Evolutionary conservation across 2,113 vertebrate genomes (phyloP).

Genomic region (Archilochus colubris): DNA sequence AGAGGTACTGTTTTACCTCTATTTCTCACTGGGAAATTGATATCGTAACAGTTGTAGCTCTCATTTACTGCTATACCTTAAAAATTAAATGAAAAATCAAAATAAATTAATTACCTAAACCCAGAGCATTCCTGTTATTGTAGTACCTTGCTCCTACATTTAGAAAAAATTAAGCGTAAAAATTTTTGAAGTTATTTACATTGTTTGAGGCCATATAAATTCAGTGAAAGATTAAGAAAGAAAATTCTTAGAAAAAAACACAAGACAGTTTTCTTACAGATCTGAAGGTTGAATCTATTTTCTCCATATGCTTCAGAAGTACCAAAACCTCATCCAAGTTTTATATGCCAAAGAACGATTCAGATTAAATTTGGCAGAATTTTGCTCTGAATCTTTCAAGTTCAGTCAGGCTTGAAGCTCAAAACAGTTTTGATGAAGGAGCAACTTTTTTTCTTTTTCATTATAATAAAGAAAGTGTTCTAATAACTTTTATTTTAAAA

Average conservation of each 20-base stretch:
- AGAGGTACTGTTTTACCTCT: not conserved
- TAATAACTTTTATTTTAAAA: not conserved
- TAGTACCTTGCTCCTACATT: not conserved
- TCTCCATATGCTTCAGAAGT: slow-evolving; percentile 2
- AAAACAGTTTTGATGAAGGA: not conserved
- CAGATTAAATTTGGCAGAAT: not conserved
- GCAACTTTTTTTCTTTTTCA: not conserved
- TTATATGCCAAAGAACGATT: not conserved
- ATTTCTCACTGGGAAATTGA: not conserved
- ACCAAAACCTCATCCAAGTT: slow-evolving; percentile 9
- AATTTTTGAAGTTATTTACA: not conserved
- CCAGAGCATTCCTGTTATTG: not conserved
- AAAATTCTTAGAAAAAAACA: not conserved
- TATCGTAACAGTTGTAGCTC: not conserved
- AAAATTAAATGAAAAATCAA: not conserved
- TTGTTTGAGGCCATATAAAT: not conserved
- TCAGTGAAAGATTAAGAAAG: not conserved
- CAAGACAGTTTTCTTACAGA: not conserved
- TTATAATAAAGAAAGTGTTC: not conserved
- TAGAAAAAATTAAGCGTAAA: not conserved
- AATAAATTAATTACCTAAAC: not conserved
- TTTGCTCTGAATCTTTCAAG: not conserved
- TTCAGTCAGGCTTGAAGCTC: not conserved
- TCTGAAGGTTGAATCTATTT: not conserved
- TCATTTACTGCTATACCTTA: not conserved